A percentile compares a stretch with the other conserved stretches of the same genome.
Conservation (phyloP, 2,797 vertebrate species). For the Sebastes taczanowskii region DNA sequence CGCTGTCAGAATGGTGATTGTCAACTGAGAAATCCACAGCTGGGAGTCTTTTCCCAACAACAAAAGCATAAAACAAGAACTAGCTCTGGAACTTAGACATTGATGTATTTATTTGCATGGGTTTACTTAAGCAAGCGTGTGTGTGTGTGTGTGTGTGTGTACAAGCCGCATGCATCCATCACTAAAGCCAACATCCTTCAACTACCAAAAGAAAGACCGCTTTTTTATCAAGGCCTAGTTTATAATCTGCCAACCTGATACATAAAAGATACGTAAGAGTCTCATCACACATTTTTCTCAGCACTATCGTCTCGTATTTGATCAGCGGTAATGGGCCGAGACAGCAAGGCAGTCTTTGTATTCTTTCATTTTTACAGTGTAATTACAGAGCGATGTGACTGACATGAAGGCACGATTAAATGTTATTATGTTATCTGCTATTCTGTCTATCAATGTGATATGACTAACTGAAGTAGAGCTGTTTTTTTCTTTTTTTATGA, state of each 20-base stretch:
- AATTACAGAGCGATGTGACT: slow-evolving; percentile 44
- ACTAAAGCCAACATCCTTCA: background rate
- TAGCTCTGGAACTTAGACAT: slow-evolving; percentile 3
- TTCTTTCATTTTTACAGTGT: slow-evolving; percentile 34
- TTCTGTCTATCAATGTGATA: slow-evolving; percentile 36
- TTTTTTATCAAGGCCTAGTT: background rate
- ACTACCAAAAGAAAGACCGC: background rate
- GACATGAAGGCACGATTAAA: slow-evolving; percentile 42
- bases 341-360: slow-evolving; percentile 15
- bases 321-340: slow-evolving; percentile 40
- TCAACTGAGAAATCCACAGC: background rate
- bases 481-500: slow-evolving; percentile 1
- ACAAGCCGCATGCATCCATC: background rate
- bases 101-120: slow-evolving; percentile 10
- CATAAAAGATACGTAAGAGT: slow-evolving; percentile 25
- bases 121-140: background rate
- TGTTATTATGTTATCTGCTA: slow-evolving; percentile 44
- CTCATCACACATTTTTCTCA: slow-evolving; percentile 5
- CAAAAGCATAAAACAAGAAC: background rate
- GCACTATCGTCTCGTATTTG: slow-evolving; percentile 23
- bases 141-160: background rate
- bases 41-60: background rate
- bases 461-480: slow-evolving; percentile 9
- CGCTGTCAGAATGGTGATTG: background rate
- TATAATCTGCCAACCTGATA: background rate